A percentile compares a stretch with the other conserved stretches of the same genome.
phyloP scores from a whole-genome alignment of 2,797 vertebrate species.

The Psittacula derbiana region DNA sequence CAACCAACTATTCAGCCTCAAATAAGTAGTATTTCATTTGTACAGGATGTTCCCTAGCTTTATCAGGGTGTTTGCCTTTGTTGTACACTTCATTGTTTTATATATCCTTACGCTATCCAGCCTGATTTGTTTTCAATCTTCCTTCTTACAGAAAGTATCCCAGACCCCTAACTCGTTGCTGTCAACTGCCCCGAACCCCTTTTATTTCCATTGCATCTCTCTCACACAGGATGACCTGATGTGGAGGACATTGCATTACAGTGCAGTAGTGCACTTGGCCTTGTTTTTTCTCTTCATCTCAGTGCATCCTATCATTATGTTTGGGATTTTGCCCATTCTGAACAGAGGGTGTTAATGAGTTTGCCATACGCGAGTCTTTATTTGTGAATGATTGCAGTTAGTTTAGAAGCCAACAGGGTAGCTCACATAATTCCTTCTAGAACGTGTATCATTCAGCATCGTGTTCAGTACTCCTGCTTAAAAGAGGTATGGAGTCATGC shows the following conservation, averaged over 20 bases:
- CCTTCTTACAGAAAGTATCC: not conserved
- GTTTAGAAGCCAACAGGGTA: not conserved
- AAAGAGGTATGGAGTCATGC: not conserved
- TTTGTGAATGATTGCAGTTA: not conserved
- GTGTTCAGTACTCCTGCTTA: not conserved
- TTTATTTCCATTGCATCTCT: not conserved
- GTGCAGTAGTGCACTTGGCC: not conserved
- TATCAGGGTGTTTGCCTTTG: not conserved
- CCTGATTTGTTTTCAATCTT: slow-evolving; percentile 9
- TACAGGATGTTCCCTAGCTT: not conserved
- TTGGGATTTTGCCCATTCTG: not conserved
- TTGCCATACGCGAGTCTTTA: not conserved
- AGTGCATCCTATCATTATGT: not conserved
- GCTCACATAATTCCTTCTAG: not conserved
- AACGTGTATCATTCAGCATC: rapidly evolving
- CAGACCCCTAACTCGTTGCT: not conserved
- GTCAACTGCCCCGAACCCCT: not conserved
- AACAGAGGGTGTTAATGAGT: not conserved
- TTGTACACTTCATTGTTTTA: not conserved
- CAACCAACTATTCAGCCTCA: not conserved
- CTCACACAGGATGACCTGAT: not conserved
- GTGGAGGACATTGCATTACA: not conserved
- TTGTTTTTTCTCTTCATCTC: not conserved
- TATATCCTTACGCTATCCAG: not conserved
- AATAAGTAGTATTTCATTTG: not conserved